Evolutionary conservation across 2,888 invertebrate genomes (phyloP).

Genomic region (Orthosia incerta): DNA sequence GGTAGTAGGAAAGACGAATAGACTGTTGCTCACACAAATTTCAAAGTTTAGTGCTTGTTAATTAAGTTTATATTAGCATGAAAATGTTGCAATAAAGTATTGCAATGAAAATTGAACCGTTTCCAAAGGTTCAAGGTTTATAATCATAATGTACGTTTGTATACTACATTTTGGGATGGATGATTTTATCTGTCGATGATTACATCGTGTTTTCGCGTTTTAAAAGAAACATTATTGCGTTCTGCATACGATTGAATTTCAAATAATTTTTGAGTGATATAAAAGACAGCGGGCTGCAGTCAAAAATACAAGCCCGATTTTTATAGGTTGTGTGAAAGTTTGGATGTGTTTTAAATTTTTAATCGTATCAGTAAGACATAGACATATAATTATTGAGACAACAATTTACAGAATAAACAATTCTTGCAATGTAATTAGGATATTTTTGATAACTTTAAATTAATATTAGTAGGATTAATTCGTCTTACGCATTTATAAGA

Average conservation of each 20-base stretch:
- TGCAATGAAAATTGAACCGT: background rate
- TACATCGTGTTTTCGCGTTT: background rate
- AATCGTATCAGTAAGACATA: background rate
- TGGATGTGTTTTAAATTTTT: background rate
- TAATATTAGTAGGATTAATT: background rate
- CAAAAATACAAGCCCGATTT: background rate
- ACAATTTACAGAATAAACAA: conserved; percentile 2
- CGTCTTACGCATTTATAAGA: conserved; percentile 5
- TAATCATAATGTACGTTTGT: background rate
- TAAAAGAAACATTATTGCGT: background rate
- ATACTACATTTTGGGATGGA: background rate
- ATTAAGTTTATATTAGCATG: conserved; percentile 26
- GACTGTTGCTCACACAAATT: conserved; percentile 12
- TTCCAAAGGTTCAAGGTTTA: background rate
- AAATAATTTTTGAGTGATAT: background rate
- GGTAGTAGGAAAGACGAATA: conserved; percentile 58
- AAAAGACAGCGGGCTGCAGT: conserved; percentile 4
- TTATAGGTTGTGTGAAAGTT: background rate
- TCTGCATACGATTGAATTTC: background rate
- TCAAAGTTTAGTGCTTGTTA: background rate
- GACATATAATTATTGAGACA: background rate
- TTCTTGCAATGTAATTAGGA: background rate
- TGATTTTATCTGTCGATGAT: background rate
- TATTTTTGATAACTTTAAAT: conserved; percentile 18
- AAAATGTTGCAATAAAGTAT: conserved; percentile 1